Evolutionary conservation across 2,888 invertebrate species (phyloP).

Genomic region (Drosophila recens): DNA sequence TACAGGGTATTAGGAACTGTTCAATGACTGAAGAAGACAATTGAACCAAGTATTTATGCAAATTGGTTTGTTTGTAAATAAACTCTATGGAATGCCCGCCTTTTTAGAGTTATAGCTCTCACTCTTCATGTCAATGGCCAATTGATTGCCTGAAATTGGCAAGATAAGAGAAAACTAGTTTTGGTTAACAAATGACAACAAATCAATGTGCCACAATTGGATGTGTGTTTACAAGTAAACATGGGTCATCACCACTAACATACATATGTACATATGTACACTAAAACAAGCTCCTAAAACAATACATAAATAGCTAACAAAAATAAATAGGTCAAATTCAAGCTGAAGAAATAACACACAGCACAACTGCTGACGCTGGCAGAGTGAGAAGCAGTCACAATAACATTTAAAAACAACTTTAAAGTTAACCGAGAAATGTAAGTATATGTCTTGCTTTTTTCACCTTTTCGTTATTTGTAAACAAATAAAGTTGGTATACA

Average conservation of each 20-base stretch:
- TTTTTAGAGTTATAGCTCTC: constrained; percentile 40
- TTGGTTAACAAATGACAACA: constrained; percentile 37
- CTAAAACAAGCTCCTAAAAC: not conserved
- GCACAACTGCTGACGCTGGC: constrained; percentile 36
- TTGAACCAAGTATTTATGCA: constrained; percentile 18
- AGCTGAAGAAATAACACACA: constrained; percentile 8
- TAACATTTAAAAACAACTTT: not conserved
- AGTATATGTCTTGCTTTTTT: not conserved
- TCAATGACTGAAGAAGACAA: constrained; percentile 18
- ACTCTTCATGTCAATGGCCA: constrained; percentile 47
- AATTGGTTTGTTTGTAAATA: constrained; percentile 22
- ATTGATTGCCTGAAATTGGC: constrained; percentile 56
- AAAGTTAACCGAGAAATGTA: not conserved
- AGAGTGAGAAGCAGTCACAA: constrained; percentile 1
- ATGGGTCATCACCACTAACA: not conserved
- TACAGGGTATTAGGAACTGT: constrained; percentile 7
- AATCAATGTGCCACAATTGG: constrained; percentile 30
- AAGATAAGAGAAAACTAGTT: constrained; percentile 65
- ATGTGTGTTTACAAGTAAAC: not conserved
- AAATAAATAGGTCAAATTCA: constrained; percentile 23
- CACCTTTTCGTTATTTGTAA: constrained; percentile 33
- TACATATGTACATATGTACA: not conserved
- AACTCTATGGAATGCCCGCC: constrained; percentile 31
- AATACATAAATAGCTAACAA: not conserved
- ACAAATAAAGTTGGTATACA: constrained; percentile 19